Evolutionary conservation across 2,797 vertebrate genomes (phyloP).

Genomic region (Apogon hyalosoma): DNA sequence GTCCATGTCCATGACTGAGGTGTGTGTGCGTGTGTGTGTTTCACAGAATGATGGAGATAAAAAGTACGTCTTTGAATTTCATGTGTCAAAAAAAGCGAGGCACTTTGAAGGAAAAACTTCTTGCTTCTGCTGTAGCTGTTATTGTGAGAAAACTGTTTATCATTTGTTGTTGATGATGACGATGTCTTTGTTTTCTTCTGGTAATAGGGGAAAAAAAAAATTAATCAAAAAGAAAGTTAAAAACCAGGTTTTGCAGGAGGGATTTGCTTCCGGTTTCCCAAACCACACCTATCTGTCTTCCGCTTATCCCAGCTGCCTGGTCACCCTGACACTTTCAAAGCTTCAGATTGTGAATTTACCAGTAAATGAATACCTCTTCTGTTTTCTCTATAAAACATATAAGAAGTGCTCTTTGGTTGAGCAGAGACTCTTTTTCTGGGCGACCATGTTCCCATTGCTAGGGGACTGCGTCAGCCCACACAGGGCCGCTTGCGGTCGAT

Average conservation of each 20-base stretch:
- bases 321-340: constrained; percentile 76
- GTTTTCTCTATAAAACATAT: constrained; percentile 74
- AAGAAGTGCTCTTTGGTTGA: constrained; percentile 83
- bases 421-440: constrained; percentile 73
- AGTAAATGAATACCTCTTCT: constrained; percentile 85
- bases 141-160: constrained; percentile 79
- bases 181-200: constrained; percentile 70
- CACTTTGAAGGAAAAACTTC: constrained; percentile 84
- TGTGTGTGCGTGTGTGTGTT: constrained; percentile 46
- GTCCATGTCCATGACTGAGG: constrained; percentile 48
- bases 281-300: constrained; percentile 82
- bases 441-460: constrained; percentile 33
- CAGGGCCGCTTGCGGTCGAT: constrained; percentile 66
- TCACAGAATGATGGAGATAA: constrained; percentile 38
- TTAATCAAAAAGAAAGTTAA: constrained; percentile 69
- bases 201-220: constrained; percentile 45
- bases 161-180: constrained; percentile 53
- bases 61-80: constrained; percentile 78
- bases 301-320: constrained; percentile 78
- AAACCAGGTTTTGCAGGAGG: constrained; percentile 85
- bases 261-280: constrained; percentile 80
- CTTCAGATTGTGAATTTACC: constrained; percentile 83
- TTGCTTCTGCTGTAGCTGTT: constrained; percentile 87
- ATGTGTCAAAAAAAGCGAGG: constrained; percentile 81
- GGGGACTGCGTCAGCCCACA: constrained; percentile 46